A percentile compares a stretch with the other conserved stretches of the same genome.
Evolutionary conservation across 2,888 invertebrate species (phyloP).

Genomic region (Elaeidobius kamerunicus): DNA sequence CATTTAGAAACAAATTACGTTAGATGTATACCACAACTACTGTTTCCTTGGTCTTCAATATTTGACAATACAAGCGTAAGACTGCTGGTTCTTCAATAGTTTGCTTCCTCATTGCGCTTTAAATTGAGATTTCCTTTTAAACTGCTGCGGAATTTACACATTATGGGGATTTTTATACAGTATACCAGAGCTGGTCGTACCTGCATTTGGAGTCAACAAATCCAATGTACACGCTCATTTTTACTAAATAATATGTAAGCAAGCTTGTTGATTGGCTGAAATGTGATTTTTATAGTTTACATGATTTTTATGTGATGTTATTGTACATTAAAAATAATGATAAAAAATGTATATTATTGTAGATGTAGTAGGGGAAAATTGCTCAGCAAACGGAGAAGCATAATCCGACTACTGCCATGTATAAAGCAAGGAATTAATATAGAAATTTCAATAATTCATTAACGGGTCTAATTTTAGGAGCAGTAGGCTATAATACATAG

Average conservation of each 20-base stretch:
- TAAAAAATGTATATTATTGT: constrained; percentile 31
- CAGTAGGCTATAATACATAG: constrained; percentile 35
- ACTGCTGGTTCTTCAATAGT: constrained; percentile 35
- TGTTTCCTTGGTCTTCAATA: constrained; percentile 30
- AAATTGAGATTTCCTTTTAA: too few species aligned
- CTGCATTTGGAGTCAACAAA: too few species aligned
- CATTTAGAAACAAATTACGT: constrained; percentile 33
- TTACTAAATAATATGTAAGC: too few species aligned
- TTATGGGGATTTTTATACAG: too few species aligned
- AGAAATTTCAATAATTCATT: constrained; percentile 43
- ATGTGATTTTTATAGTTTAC: constrained; percentile 32
- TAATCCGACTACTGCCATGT: too few species aligned
- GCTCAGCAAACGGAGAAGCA: too few species aligned
- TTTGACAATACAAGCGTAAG: constrained; percentile 45
- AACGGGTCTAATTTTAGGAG: constrained; percentile 44
- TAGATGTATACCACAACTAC: constrained; percentile 14
- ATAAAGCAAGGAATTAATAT: too few species aligned
- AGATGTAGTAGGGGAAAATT: too few species aligned
- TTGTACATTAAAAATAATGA: constrained; percentile 32
- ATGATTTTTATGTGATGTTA: constrained; percentile 39
- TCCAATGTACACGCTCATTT: too few species aligned
- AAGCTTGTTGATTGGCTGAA: constrained; percentile 31
- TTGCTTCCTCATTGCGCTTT: constrained; percentile 13
- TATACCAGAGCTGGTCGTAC: too few species aligned
- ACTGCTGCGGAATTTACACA: too few species aligned